Base-by-base conservation (phyloP, 1,140 invertebrate species). In the Pseudomyrmex cubaensis region DNA sequence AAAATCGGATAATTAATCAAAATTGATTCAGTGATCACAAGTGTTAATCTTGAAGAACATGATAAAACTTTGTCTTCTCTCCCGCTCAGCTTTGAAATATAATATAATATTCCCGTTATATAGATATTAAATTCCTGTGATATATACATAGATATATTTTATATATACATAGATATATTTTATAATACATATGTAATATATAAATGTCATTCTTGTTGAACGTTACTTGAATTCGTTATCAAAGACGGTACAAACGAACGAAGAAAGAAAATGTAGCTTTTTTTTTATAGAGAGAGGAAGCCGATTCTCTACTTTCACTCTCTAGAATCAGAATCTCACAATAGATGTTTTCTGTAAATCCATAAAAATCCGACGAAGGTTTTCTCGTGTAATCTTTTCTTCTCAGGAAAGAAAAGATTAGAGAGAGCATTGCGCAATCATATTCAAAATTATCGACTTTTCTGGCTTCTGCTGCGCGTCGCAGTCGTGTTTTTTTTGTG, bases 331-430 rank as follows among this genome's bases (percentile, higher is more conserved):
- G 50, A 56, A 22, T 67, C 52, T 57, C 75, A 46, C 63, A 10
- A 67, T 54, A 76, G 61, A 20, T 77, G 25, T 13, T 66, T 77
- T 77, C 46, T 9, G 25, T 54, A 69, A 77, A 77, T 67, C 74
- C 61, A 13, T 35, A 63, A 56, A 63, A 77, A 56, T 9, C 62
- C 62, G 50, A 44, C n/a, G 5, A 12, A 8, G 13, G 44, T 20
- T 62, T 62, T 35, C 50, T 77, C 9, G 25, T 63, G 5, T 48
- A 77, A 20, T 20, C 20, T 20, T 20, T 20, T 20, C 25, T 13
- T 76, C 74, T 54, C 13, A n/a, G 9, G 2, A 35, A 10, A 15
- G 35, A 13, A 15, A n/a, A 22, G n/a, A 56, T 35, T 35, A 35
- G 35, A 9, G 48, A 22, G 0, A 35, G 62, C 20, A 67, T 25